Conservation (phyloP, 1,140 invertebrate genomes). For the Hormaphis cornu region DNA sequence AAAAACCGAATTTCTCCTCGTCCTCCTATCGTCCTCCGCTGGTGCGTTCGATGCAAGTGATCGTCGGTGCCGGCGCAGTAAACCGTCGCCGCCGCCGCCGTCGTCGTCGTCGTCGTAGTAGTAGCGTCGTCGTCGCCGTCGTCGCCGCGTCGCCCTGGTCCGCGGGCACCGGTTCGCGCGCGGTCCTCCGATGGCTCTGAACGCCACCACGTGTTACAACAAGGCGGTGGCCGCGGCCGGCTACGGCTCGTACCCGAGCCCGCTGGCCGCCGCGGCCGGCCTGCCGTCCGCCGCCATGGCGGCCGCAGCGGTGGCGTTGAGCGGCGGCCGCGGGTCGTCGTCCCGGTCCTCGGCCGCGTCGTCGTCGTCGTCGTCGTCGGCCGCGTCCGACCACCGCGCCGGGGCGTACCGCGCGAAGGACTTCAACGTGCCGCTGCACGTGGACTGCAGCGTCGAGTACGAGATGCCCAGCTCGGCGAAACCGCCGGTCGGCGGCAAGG, state of each 20-base stretch:
- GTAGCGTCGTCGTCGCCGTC: neutral
- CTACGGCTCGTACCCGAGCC: slow-evolving; percentile 8
- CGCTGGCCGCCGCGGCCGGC: neutral
- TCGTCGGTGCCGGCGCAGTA: neutral
- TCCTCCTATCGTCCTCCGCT: too few relatives aligned
- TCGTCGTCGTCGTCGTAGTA: too few relatives aligned
- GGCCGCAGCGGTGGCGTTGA: too few relatives aligned
- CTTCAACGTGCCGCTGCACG: slow-evolving; percentile 66
- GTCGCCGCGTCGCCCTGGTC: neutral
- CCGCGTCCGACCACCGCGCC: neutral
- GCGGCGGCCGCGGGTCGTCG: neutral
- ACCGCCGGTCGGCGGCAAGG: slow-evolving; percentile 61
- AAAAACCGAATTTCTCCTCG: too few relatives aligned
- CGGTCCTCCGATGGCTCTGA: slow-evolving; percentile 10
- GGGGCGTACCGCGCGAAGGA: slow-evolving; percentile 47
- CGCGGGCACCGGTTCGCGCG: too few relatives aligned
- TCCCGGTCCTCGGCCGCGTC: too few relatives aligned
- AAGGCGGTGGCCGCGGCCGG: neutral
- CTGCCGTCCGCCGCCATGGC: neutral
- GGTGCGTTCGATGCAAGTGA: slow-evolving; percentile 2
- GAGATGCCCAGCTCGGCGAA: slow-evolving; percentile 71
- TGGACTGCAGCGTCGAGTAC: slow-evolving; percentile 76
- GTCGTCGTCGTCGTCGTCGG: neutral
- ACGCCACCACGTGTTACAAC: slow-evolving; percentile 29
- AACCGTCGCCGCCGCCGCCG: neutral